Base-by-base conservation (phyloP, 2,888 invertebrate species). In the Callosobruchus maculatus region DNA sequence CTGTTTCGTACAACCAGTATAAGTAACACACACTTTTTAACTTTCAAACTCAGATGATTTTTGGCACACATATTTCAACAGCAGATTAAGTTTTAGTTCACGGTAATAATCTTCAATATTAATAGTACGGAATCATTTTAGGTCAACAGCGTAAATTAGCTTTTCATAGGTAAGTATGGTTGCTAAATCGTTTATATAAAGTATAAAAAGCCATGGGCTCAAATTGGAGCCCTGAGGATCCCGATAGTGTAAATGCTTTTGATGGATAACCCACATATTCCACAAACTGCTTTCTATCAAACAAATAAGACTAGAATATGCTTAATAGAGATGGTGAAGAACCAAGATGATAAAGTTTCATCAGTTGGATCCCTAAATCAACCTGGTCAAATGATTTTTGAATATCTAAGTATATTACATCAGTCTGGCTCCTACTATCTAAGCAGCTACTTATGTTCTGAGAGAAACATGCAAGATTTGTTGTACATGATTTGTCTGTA, bases 381-480 rank as follows among this genome's bases (percentile, higher is more conserved):
- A 72, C 67, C 21, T 72, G 75, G 74, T 80, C 78, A 76, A 80
- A 81, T 1, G 77, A 77, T 68, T 80, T 79, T 66, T 74, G 69
- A 69, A 80, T 75, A 69, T 80, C 80, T 18, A 73, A 74, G 22
- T 77, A 78, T 70, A 78, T 72, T 2, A 76, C 74, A 68, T 78
- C 78, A 30, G 77, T 76, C 72, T 79, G 78, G 13, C 49, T 49
- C 20, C 68, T 70, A 20, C 68, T 67, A 22, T 77, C 74, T 30
- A 76, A 66, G 9, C 72, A 73, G n/a, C 73, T 31, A 9, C 74
- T 72, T 0, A 80, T 72, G 49, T 72, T 73, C 22, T 77, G 74
- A 13, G 71, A 71, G 67, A 76, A 78, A 22, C 72, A 31, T 21
- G 77, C 70, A 13, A 80, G 73, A 73, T 80, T 80, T 22, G 77